phyloP scores from a whole-genome alignment of 2,113 vertebrate species.

The Varanus salvator region DNA sequence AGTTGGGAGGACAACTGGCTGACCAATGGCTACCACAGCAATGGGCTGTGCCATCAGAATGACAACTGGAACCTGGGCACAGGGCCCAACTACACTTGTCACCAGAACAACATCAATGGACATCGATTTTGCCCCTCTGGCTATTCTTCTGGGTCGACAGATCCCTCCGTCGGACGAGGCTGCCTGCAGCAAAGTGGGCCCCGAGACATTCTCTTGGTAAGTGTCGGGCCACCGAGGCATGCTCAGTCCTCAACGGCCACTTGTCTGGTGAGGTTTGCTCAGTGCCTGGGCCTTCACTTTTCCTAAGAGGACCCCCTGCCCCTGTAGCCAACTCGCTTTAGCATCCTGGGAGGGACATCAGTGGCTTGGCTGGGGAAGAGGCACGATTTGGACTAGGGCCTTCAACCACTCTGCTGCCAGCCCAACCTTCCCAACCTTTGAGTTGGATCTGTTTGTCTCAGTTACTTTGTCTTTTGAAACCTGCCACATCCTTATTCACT shows the following conservation, averaged over 20 bases:
- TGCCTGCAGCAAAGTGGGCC: constrained; percentile 75
- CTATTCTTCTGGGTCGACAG: constrained; percentile 58
- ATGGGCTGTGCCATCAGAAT: constrained; percentile 78
- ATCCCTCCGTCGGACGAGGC: constrained; percentile 70
- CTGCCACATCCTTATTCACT: not conserved
- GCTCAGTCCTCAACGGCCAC: not conserved
- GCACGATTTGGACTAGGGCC: not conserved
- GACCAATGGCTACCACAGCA: constrained; percentile 72
- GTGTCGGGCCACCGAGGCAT: constrained; percentile 19
- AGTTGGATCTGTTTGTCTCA: not conserved
- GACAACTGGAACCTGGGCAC: constrained; percentile 66
- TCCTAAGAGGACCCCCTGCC: not conserved
- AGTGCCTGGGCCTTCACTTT: not conserved
- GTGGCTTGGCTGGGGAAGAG: not conserved
- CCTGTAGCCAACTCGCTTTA: not conserved
- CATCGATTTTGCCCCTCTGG: constrained; percentile 78
- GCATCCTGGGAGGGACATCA: too few species aligned
- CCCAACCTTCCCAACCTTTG: not conserved
- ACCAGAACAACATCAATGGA: constrained; percentile 72
- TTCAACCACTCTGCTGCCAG: not conserved
- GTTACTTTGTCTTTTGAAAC: not conserved
- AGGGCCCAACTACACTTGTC: constrained; percentile 57
- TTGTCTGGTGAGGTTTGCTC: not conserved
- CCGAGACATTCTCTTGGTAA: constrained; percentile 85
- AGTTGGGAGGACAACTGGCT: constrained; percentile 74